phyloP scores from a whole-genome alignment of 2,888 invertebrate species.

The Drosophila maculinotata region DNA sequence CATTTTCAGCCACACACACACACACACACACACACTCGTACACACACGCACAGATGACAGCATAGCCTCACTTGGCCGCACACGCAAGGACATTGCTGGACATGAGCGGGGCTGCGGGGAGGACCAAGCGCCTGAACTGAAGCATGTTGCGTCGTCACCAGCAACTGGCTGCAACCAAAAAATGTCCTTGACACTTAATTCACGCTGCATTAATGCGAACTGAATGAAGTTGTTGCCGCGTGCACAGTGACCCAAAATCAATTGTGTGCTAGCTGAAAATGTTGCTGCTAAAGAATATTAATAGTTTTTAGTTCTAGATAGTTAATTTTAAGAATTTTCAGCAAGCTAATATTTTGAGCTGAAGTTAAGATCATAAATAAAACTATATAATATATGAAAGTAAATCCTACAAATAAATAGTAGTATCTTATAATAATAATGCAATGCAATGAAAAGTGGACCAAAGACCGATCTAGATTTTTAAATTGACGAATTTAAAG shows the following conservation, averaged over 20 bases:
- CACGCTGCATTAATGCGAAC: slow-evolving; percentile 80
- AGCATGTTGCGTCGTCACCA: slow-evolving; percentile 73
- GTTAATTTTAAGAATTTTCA: not conserved
- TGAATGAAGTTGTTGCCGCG: slow-evolving; percentile 75
- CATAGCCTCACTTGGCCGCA: slow-evolving; percentile 51
- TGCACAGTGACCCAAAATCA: slow-evolving; percentile 54
- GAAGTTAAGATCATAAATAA: too few species aligned
- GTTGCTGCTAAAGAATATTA: not conserved
- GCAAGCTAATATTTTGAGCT: too few species aligned
- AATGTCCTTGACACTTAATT: slow-evolving; percentile 82
- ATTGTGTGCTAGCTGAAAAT: not conserved
- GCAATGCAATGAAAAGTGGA: too few species aligned
- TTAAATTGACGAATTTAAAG: too few species aligned
- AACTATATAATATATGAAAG: not conserved
- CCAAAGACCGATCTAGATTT: too few species aligned
- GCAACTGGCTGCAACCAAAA: slow-evolving; percentile 71
- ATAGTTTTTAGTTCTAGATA: not conserved
- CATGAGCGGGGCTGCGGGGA: not conserved
- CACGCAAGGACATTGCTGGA: slow-evolving; percentile 45
- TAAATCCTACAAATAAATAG: too few species aligned
- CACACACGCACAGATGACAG: slow-evolving; percentile 32
- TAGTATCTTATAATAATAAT: too few species aligned
- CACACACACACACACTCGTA: slow-evolving; percentile 16
- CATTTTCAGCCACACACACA: slow-evolving; percentile 64
- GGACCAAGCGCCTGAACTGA: slow-evolving; percentile 51